Base-by-base conservation (phyloP, 2,113 vertebrate genomes). In the Melanerpes formicivorus region DNA sequence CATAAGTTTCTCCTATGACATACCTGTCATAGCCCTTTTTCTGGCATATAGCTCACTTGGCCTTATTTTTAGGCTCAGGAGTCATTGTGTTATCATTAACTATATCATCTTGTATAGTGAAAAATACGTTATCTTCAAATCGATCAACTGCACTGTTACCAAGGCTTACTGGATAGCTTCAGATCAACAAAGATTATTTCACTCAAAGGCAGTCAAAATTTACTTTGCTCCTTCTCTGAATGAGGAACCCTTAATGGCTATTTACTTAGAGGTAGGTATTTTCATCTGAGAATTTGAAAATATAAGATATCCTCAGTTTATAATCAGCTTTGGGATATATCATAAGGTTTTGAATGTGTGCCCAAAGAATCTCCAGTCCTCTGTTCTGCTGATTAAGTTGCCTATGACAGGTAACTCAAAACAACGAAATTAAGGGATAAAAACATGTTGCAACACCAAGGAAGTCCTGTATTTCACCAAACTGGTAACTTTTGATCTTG, bases 71-170 rank as follows among this genome's bases (percentile, higher is more conserved):
- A 95, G 81, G 83, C 77, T 95, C 95, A 87, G 95, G 94, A 84
- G 92, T 97, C 91, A 91, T 95, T 90, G 40, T 66, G 62, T 95
- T 97, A 96, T 95, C 81, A 88, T 59, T 95, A 92, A 80, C 58
- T 88, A 17, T 81, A 95, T 87, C 71, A 94, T 94, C 67, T 94
- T 93, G 80, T 62, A 55, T 88, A 77, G 37, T 40, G 92, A 81
- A 91, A 96, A 97, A 97, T 83, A 70, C 60, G 14, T 67, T 90
- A 5, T 72, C 29, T 78, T 60, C 32, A 32, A 5, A 9, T 9
- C 44, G 5, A 62, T 90, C 70, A 95, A 86, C 21, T 3, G 29
- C 32, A 23, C 1, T 76, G 10, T 23, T 29, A 26, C 26, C 48
- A 73, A 73, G 4, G 66, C 22, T 79, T 79, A 40, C 64, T 22